These are phyloP conservation scores for Lottia scabra DNA, from an alignment of 2,888 invertebrate genomes.

Conservation along the genomic window DNA sequence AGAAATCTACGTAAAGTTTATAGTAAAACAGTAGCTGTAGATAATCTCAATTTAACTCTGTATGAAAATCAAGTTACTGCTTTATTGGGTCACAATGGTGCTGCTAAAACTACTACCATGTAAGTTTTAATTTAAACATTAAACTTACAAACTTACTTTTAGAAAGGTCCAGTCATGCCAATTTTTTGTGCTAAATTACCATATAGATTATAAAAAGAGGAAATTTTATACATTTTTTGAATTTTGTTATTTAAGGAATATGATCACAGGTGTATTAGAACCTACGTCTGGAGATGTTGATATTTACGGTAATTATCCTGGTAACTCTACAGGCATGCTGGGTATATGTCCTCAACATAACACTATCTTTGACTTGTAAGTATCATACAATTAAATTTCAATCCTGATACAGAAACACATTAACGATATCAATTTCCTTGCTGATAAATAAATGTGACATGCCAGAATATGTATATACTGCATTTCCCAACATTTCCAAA, in stretches of 20 bases:
- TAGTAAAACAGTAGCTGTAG: constrained; percentile 47
- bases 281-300: constrained; percentile 53
- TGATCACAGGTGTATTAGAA: constrained; percentile 60
- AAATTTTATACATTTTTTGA: no score
- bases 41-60: constrained; percentile 57
- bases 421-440: background rate
- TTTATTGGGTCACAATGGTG: constrained; percentile 67
- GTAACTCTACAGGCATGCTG: constrained; percentile 38
- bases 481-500: background rate
- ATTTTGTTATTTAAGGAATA: constrained; percentile 56
- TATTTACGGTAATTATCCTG: constrained; percentile 39
- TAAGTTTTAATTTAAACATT: constrained; percentile 32
- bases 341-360: constrained; percentile 71
- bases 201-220: no score
- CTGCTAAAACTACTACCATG: constrained; percentile 67
- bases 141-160: no score
- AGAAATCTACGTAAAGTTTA: constrained; percentile 13
- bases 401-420: no score
- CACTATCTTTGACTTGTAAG: constrained; percentile 68
- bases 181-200: background rate
- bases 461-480: background rate
- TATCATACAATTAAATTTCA: constrained; percentile 9
- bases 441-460: background rate
- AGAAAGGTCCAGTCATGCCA: no score
- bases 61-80: constrained; percentile 63